These are phyloP conservation scores for Pygathrix nemaeus DNA, from an alignment of 2,113 vertebrate genomes.

Conservation along the genomic window DNA sequence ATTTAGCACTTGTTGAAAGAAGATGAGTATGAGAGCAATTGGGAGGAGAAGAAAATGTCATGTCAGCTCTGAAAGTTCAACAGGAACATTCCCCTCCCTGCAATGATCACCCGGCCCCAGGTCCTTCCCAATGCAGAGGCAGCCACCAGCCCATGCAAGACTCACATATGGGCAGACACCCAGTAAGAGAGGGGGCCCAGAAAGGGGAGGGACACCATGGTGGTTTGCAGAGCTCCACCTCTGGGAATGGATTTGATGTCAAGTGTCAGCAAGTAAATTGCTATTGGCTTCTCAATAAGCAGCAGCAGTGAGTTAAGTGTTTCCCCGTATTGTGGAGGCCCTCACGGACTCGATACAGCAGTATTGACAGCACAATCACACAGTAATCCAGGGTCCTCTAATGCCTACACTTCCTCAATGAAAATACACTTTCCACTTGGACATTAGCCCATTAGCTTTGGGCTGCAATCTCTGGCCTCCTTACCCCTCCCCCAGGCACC, in stretches of 20 bases:
- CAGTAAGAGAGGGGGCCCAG: background rate
- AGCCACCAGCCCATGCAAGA: background rate
- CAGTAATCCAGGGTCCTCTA: conserved; percentile 91
- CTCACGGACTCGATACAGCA: conserved; percentile 93
- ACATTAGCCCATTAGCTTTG: conserved; percentile 80
- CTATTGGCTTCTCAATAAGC: conserved; percentile 99
- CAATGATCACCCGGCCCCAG: background rate
- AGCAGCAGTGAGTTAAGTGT: conserved; percentile 91
- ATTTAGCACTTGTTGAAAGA: conserved; percentile 50
- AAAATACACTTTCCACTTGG: conserved; percentile 85
- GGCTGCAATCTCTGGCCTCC: background rate
- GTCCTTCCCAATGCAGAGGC: background rate
- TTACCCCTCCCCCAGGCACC: background rate
- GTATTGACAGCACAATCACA: conserved; percentile 99
- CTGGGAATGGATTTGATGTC: conserved; percentile 85
- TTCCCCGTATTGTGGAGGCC: conserved; percentile 90
- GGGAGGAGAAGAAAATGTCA: background rate
- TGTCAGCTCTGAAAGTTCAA: background rate
- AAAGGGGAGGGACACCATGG: background rate
- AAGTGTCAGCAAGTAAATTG: conserved; percentile 97
- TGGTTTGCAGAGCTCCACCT: conserved; percentile 79
- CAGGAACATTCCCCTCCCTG: background rate
- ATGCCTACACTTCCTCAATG: conserved; percentile 86
- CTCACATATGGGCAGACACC: background rate
- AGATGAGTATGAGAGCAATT: rapidly evolving